These are phyloP conservation scores for Psittacula cyanocephala DNA, from an alignment of 2,113 vertebrate species.

Conservation along the genomic window DNA sequence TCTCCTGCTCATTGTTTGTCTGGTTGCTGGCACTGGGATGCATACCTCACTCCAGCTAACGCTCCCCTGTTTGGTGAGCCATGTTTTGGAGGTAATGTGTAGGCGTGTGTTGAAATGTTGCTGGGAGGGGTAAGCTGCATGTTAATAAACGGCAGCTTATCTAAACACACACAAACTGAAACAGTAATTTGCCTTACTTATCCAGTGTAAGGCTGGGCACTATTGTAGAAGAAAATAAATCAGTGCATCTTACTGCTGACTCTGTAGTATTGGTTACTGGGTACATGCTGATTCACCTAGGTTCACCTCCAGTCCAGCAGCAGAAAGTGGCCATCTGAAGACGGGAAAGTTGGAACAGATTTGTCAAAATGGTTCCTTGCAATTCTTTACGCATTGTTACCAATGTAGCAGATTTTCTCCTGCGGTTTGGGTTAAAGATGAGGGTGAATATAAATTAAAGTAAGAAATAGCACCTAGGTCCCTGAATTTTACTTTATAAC, in stretches of 20 bases:
- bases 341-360: not conserved
- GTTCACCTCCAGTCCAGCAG: not conserved
- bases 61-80: not conserved
- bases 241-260: constrained; percentile 9
- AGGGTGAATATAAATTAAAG: not conserved
- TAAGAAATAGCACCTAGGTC: not conserved
- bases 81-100: not conserved
- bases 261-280: constrained; percentile 7
- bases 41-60: not conserved
- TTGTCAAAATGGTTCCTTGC: not conserved
- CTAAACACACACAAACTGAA: constrained; percentile 5
- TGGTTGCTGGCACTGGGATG: constrained; percentile 28
- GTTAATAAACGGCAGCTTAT: constrained; percentile 26
- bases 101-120: constrained; percentile 42
- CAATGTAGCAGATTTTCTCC: not conserved
- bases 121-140: not conserved
- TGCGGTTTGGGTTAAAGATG: not conserved
- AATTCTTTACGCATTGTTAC: not conserved
- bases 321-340: not conserved
- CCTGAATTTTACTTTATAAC: not conserved
- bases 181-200: constrained; percentile 21
- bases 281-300: not conserved
- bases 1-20: constrained; percentile 8
- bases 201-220: not conserved
- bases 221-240: not conserved